A percentile compares a stretch with the other conserved stretches of the same genome.
Evolutionary conservation across 2,113 vertebrate genomes (phyloP).

Genomic region (Hiodon tergisus): DNA sequence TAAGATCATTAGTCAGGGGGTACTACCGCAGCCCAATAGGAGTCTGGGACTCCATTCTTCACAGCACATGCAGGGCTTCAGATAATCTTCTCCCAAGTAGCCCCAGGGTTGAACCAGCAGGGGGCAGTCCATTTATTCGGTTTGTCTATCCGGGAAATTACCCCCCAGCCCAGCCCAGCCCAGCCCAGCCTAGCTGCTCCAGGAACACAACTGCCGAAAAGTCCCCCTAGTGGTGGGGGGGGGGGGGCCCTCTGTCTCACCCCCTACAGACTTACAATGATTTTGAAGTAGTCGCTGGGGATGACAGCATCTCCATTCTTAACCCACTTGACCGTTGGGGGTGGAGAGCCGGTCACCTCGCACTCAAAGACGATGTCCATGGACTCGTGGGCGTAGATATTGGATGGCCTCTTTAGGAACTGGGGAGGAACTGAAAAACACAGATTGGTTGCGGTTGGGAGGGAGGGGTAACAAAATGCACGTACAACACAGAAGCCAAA

Average conservation of each 20-base stretch:
- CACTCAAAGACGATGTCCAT: constrained; percentile 94
- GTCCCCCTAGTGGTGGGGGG: no score
- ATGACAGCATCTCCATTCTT: constrained; percentile 96
- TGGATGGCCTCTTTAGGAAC: constrained; percentile 75
- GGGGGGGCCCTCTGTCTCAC: no score
- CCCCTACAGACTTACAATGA: constrained; percentile 73
- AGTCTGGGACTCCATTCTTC: no score
- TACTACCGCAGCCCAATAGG: no score
- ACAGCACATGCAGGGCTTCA: not conserved
- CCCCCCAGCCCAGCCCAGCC: no score
- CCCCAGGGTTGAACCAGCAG: not conserved
- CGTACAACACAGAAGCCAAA: no score
- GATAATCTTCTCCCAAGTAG: not conserved
- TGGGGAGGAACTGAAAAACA: constrained; percentile 70
- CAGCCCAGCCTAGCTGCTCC: not conserved
- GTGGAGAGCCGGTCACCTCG: constrained; percentile 79
- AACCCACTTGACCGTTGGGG: constrained; percentile 90
- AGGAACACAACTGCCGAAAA: no score
- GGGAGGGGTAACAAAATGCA: not conserved
- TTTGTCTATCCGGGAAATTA: not conserved
- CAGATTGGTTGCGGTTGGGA: not conserved
- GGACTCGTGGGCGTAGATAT: constrained; percentile 87
- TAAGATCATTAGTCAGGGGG: no score
- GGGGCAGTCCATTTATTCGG: not conserved
- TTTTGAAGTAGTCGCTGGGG: constrained; percentile 97